These are phyloP conservation scores for Lampropteryx suffumata DNA, from an alignment of 2,888 invertebrate genomes.

Conservation along the genomic window DNA sequence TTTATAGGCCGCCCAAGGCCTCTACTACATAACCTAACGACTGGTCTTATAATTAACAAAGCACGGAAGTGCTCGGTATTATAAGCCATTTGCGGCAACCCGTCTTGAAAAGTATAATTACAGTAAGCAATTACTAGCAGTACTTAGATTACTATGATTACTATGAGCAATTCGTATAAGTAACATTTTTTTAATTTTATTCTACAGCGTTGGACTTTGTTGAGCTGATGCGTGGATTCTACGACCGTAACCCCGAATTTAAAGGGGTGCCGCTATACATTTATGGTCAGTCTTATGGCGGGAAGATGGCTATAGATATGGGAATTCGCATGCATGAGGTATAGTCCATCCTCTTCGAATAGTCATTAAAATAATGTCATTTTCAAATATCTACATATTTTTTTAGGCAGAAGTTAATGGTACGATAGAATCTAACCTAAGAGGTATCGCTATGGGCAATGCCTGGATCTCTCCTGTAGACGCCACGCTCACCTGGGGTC, in stretches of 20 bases:
- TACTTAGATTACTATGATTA: too few species aligned
- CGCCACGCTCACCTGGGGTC: conserved; percentile 92
- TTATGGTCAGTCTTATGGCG: conserved; percentile 95
- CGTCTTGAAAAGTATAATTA: too few species aligned
- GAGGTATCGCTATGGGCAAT: conserved; percentile 92
- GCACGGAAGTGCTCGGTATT: too few species aligned
- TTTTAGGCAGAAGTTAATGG: conserved; percentile 84
- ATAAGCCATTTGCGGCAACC: too few species aligned
- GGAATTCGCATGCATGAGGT: conserved; percentile 84
- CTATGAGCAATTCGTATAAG: too few species aligned
- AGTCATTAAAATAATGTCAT: neutral
- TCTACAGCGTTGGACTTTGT: conserved; percentile 88
- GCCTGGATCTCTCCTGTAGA: conserved; percentile 96
- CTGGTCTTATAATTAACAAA: too few species aligned
- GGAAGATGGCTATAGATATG: conserved; percentile 95
- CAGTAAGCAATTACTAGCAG: too few species aligned
- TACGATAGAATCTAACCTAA: conserved; percentile 86
- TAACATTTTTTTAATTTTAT: too few species aligned
- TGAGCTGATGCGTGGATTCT: conserved; percentile 87
- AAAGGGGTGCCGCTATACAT: conserved; percentile 90
- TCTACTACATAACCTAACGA: too few species aligned
- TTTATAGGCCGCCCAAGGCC: too few species aligned
- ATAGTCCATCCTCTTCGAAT: conserved; percentile 4
- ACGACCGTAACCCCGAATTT: conserved; percentile 86
- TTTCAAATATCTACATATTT: neutral